phyloP scores from a whole-genome alignment of 2,113 vertebrate genomes.

The Ifrita kowaldi region DNA sequence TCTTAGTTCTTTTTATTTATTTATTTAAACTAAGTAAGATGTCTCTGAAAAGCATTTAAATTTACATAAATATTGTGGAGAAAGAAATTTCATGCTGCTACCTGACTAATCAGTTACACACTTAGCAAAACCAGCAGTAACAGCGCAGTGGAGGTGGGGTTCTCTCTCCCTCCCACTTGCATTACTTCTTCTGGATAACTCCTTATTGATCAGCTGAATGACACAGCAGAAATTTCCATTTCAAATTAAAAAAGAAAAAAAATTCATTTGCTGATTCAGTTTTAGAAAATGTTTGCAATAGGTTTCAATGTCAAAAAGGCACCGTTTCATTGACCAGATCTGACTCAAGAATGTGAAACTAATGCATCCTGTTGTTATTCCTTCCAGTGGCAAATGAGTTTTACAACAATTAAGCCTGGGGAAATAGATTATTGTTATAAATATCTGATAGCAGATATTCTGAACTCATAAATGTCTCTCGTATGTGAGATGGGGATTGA shows the following conservation, averaged over 20 bases:
- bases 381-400: background rate
- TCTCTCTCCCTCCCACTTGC: background rate
- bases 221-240: constrained; percentile 38
- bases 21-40: background rate
- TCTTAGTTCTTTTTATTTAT: background rate
- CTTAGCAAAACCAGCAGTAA: background rate
- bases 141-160: background rate
- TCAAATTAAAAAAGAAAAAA: background rate
- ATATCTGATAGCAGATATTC: background rate
- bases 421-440: background rate
- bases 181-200: background rate
- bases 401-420: background rate
- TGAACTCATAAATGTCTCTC: background rate
- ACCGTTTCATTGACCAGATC: background rate
- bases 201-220: background rate
- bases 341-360: background rate
- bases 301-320: background rate
- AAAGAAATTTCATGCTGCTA: background rate
- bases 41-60: background rate
- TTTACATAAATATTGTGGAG: background rate
- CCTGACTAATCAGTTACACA: background rate
- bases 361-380: background rate
- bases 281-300: background rate
- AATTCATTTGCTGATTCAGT: background rate
- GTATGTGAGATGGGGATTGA: background rate